phyloP scores from a whole-genome alignment of 2,113 vertebrate genomes.

The Pteruthius melanotis region DNA sequence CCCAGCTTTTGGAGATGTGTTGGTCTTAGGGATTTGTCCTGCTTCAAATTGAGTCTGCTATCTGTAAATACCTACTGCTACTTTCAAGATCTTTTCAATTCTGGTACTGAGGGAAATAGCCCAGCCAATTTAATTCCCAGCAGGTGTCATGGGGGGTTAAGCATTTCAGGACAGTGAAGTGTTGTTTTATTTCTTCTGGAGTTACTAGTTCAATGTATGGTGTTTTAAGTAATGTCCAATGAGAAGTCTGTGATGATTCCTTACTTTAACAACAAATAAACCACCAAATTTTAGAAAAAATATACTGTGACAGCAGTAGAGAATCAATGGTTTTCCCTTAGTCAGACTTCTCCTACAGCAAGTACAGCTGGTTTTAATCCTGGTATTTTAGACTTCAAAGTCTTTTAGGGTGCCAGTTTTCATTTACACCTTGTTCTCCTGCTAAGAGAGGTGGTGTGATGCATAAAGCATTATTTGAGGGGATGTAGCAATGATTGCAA shows the following conservation, averaged over 20 bases:
- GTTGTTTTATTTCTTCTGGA: not conserved
- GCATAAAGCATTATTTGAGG: not conserved
- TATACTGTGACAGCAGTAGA: not conserved
- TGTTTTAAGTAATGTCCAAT: not conserved
- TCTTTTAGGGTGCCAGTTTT: not conserved
- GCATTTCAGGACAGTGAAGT: not conserved
- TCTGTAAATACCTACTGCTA: not conserved
- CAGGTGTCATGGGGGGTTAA: not conserved
- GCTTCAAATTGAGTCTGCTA: not conserved
- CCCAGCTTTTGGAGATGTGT: not conserved
- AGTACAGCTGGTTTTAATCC: not conserved
- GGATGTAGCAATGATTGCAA: not conserved
- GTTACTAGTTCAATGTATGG: not conserved
- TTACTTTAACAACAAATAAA: not conserved
- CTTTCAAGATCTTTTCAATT: not conserved
- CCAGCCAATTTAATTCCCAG: not conserved
- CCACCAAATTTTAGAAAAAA: not conserved
- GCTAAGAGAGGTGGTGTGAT: rapidly evolving
- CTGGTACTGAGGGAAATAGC: not conserved
- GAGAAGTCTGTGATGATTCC: not conserved
- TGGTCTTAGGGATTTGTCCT: not conserved
- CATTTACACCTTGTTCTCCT: not conserved
- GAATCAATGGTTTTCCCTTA: not conserved
- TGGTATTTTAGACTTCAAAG: not conserved
- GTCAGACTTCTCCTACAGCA: not conserved